These are phyloP conservation scores for Dasypolia templi DNA, from an alignment of 2,888 invertebrate genomes.

Conservation along the genomic window DNA sequence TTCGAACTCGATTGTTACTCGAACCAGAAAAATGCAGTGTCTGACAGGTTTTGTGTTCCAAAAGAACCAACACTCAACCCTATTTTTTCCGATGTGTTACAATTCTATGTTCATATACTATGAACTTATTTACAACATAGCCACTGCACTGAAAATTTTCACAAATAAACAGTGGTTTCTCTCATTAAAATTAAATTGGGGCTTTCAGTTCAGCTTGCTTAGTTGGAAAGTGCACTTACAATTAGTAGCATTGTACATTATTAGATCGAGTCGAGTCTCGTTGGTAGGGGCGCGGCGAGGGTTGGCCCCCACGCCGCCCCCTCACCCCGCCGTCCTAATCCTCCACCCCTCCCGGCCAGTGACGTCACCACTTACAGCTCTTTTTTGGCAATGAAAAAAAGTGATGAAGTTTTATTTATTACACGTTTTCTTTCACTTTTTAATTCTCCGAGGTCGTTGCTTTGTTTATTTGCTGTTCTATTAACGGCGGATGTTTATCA, in stretches of 20 bases:
- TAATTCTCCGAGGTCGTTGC: conserved; percentile 72
- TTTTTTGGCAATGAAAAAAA: conserved; percentile 86
- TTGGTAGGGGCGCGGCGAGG: conserved; percentile 77
- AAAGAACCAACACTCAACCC: neutral
- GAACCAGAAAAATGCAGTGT: conserved; percentile 37
- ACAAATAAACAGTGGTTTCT: conserved; percentile 18
- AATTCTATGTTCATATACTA: neutral
- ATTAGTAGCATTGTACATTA: conserved; percentile 44
- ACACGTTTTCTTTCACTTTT: conserved; percentile 72
- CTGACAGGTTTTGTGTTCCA: neutral
- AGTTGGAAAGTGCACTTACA: conserved; percentile 51
- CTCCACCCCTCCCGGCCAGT: conserved; percentile 83
- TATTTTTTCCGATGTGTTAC: neutral
- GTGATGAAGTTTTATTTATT: conserved; percentile 80
- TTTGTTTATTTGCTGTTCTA: conserved; percentile 66
- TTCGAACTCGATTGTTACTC: conserved; percentile 68
- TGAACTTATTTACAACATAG: neutral
- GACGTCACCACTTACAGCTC: conserved; percentile 88
- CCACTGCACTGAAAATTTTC: conserved; percentile 6
- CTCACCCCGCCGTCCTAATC: conserved; percentile 82
- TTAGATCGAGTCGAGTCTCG: conserved; percentile 70
- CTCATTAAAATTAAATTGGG: conserved; percentile 26
- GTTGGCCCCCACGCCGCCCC: conserved; percentile 75
- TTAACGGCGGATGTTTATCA: conserved; percentile 37
- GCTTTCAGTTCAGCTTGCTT: conserved; percentile 40